Evolutionary conservation across 37 sponge, comb jelly and placozoan species (phyloP), one percentile per base, ranked within the genome.

Genomic region (Ephydatia muelleri): DNA sequence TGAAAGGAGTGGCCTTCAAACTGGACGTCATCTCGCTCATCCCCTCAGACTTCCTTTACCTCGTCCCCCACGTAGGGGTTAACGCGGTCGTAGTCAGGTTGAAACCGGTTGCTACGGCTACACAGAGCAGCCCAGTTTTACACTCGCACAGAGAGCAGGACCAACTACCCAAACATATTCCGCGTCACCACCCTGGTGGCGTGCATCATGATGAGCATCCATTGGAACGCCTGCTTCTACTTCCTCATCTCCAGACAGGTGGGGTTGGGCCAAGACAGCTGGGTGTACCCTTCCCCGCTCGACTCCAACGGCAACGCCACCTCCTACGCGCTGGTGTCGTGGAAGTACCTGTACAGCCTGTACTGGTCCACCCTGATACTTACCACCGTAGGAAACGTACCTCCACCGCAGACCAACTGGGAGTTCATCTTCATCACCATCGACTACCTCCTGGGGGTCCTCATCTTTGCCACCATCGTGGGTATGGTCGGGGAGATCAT

Each of bases 391-490:
- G 96, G 96, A 0, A 96, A 98, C 49, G 85, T 96, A 0, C 96
- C 95, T 11, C 83, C 83, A 16, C 98, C 98, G 0, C 75, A 65
- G 21, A 78, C 79, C 39, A 93, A 93, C 35, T 43, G 75, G 75
- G 96, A 98, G 79, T 96, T 92, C 73, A 73, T 90, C n/a, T 94
- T 94, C 75, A 93, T 94, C 29, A 95, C 92, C 36, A 4, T 96
- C 19, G 93, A 90, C 70, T 96, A 94, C 57, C 89, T 98, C 0
- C 82, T 90, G 38, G 98, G 98, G 11, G 96, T 98, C 34, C 78
- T 98, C 38, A 92, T 96, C 57, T 98, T 98, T 92, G 98, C 98
- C 19, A 95, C 98, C 23, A 92, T 98, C 43, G 96, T 98, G 5
- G 98, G 98, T 21, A 92, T 84, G 82, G 93, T 96, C 3, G 96